phyloP scores from a whole-genome alignment of 1,140 invertebrate genomes.

The Drosophila miranda region DNA sequence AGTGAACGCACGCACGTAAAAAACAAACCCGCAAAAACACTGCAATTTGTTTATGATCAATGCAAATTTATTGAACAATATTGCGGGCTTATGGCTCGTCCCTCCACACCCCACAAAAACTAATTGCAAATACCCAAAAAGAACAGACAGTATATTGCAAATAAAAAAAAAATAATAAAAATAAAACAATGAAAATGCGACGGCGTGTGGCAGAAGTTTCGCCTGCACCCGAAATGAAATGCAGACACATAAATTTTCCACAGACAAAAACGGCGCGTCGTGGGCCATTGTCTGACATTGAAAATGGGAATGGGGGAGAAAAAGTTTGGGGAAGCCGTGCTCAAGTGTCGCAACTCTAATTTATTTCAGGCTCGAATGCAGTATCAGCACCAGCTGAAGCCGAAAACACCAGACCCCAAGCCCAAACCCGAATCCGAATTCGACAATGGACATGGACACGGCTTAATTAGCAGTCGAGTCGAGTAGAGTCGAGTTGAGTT shows the following conservation, averaged over 20 bases:
- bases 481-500: conserved; percentile 13
- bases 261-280: conserved; percentile 51
- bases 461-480: conserved; percentile 53
- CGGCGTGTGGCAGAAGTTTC: conserved; percentile 8
- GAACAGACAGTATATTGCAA: conserved; percentile 11
- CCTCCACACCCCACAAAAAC: conserved; percentile 16
- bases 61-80: conserved; percentile 64
- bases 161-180: conserved; percentile 18
- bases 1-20: conserved; percentile 8
- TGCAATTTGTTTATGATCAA: conserved; percentile 51
- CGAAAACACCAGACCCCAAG: conserved; percentile 18
- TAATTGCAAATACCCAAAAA: conserved; percentile 39
- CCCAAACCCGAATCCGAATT: not conserved
- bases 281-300: conserved; percentile 67
- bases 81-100: conserved; percentile 24
- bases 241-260: conserved; percentile 74
- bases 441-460: conserved; percentile 25
- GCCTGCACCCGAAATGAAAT: conserved; percentile 52
- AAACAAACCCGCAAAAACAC: conserved; percentile 22
- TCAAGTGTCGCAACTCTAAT: conserved; percentile 45
- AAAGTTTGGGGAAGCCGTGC: conserved; percentile 6
- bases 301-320: conserved; percentile 38
- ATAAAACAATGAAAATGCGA: not conserved
- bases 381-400: conserved; percentile 22
- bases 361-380: conserved; percentile 36